Conservation (phyloP, 1,140 invertebrate species). For the Danaus melanippus region DNA sequence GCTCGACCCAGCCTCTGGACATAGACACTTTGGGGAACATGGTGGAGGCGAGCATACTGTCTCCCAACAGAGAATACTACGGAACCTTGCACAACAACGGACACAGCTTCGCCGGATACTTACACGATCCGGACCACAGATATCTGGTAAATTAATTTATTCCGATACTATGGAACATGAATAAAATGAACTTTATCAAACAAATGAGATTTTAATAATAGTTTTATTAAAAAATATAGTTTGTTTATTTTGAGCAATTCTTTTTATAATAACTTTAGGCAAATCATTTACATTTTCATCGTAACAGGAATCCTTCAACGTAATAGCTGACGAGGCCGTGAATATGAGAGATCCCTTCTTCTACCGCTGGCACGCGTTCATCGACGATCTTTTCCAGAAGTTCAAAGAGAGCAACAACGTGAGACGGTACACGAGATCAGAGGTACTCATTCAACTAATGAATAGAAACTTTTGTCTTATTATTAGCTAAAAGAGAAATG, state of each 20-base stretch:
- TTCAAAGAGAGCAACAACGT: conserved; percentile 74
- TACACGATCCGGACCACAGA: conserved; percentile 76
- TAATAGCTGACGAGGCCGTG: conserved; percentile 79
- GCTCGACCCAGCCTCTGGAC: conserved; percentile 56
- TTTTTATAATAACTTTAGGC: background rate
- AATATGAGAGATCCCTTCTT: conserved; percentile 82
- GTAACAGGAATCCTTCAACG: conserved; percentile 73
- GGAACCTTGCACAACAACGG: conserved; percentile 78
- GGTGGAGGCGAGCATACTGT: conserved; percentile 73
- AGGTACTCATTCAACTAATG: conserved; percentile 43
- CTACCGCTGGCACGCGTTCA: conserved; percentile 79
- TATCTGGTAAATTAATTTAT: conserved; percentile 61
- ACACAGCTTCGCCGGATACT: conserved; percentile 74
- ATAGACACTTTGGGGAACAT: conserved; percentile 79
- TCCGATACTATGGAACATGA: background rate
- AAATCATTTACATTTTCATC: conserved; percentile 1
- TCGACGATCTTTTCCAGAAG: conserved; percentile 77
- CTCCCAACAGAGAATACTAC: conserved; percentile 74
- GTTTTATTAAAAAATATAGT: background rate
- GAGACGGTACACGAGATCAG: conserved; percentile 73
- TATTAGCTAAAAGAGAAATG: too few relatives aligned
- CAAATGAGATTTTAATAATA: too few relatives aligned
- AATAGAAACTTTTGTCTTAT: background rate
- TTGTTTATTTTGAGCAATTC: background rate
- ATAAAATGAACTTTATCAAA: background rate